Percentiles rank a stretch among this genome's conserved stretches.
phyloP scores from a whole-genome alignment of 2,113 vertebrate species.

The Nothoprocta pentlandii region DNA sequence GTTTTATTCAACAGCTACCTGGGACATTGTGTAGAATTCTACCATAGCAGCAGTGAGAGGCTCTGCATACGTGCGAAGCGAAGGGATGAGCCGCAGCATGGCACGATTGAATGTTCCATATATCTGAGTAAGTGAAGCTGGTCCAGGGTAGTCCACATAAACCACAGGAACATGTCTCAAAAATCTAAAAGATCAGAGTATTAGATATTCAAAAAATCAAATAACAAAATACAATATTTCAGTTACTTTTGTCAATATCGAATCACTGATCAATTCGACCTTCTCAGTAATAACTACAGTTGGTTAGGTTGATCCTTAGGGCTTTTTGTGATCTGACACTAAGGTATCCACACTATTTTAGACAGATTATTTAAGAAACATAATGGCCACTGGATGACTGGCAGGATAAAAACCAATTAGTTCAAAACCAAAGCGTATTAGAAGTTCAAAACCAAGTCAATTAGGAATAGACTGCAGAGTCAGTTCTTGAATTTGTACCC shows the following conservation, averaged over 20 bases:
- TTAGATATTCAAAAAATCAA: not conserved
- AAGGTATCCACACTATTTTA: not conserved
- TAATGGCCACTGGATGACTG: not conserved
- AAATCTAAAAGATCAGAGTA: constrained; percentile 80
- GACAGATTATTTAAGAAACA: not conserved
- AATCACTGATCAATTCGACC: not conserved
- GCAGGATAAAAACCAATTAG: not conserved
- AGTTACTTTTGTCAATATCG: not conserved
- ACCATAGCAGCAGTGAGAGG: constrained; percentile 99
- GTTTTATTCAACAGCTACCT: constrained; percentile 78
- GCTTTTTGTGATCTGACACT: no score
- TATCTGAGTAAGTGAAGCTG: constrained; percentile 97
- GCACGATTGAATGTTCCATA: constrained; percentile 98
- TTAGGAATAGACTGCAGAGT: not conserved
- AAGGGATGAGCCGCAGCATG: constrained; percentile 96
- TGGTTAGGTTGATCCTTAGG: not conserved
- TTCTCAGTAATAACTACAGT: not conserved
- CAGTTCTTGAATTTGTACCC: not conserved
- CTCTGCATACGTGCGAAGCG: constrained; percentile 93
- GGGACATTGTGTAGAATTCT: constrained; percentile 99
- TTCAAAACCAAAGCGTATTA: not conserved
- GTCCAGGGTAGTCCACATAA: constrained; percentile 98
- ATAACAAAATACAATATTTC: no score
- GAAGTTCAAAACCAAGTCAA: not conserved
- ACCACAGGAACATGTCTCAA: constrained; percentile 96